Evolutionary conservation across 2,113 vertebrate genomes (phyloP).

Genomic region (Elephantulus edwardii): DNA sequence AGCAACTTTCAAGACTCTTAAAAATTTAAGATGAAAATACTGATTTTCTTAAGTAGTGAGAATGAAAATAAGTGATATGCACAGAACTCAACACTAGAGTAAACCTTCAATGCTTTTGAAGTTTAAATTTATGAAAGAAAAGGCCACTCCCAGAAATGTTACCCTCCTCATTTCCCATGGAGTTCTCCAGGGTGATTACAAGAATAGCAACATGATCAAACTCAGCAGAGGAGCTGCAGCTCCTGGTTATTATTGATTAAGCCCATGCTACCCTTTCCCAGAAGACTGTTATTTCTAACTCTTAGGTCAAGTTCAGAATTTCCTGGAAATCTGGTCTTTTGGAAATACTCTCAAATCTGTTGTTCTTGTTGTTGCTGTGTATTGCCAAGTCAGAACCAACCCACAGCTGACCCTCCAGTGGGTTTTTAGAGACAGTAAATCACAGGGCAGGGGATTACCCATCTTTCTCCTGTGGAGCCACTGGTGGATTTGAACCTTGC

Average conservation of each 20-base stretch:
- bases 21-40: neutral
- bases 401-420: no score
- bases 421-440: no score
- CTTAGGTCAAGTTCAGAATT: neutral
- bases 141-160: neutral
- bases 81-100: neutral
- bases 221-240: neutral
- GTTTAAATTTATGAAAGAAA: slow-evolving; percentile 28
- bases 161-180: neutral
- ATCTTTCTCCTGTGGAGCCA: no score
- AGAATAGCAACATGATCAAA: neutral
- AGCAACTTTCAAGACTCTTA: neutral
- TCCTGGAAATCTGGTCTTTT: slow-evolving; percentile 14
- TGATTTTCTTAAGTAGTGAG: neutral
- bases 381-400: no score
- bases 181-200: neutral
- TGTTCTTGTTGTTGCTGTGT: no score
- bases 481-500: no score
- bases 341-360: neutral
- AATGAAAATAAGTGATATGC: neutral
- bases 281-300: slow-evolving; percentile 26
- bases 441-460: no score
- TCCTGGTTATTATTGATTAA: neutral
- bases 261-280: neutral
- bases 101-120: neutral